Conservation (phyloP, 1,140 invertebrate genomes). For the Episyrphus balteatus region DNA sequence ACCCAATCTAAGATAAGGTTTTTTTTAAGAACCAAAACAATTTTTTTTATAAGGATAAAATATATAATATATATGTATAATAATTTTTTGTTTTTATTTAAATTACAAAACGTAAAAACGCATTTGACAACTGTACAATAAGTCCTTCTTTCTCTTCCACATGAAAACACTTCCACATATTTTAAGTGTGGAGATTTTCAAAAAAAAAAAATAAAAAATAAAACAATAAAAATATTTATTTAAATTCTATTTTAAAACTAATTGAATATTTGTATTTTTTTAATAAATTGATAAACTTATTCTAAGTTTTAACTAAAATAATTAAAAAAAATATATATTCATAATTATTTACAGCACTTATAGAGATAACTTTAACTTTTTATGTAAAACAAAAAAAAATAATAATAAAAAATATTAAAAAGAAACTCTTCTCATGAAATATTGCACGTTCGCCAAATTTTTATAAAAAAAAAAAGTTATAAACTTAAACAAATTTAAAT, state of each 20-base stretch:
- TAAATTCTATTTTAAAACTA: slow-evolving; percentile 6
- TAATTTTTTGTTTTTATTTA: too few relatives aligned
- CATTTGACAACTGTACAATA: neutral
- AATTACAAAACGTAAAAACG: too few relatives aligned
- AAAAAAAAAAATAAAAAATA: slow-evolving; percentile 14
- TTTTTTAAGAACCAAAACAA: neutral
- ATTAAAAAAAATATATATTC: neutral
- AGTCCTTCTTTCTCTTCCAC: slow-evolving; percentile 34
- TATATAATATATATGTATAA: too few relatives aligned
- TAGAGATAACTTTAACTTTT: too few relatives aligned
- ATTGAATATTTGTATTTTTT: neutral
- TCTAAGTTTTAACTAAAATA: slow-evolving; percentile 1
- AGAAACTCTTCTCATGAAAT: neutral
- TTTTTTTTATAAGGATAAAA: slow-evolving; percentile 4
- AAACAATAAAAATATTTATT: slow-evolving; percentile 6
- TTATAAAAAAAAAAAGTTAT: neutral
- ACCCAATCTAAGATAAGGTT: slow-evolving; percentile 1
- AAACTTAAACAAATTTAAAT: neutral
- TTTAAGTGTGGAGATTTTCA: slow-evolving; percentile 5
- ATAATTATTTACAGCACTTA: neutral
- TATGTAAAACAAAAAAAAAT: slow-evolving; percentile 2
- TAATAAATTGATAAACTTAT: neutral
- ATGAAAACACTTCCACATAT: slow-evolving; percentile 10
- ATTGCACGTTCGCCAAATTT: slow-evolving; percentile 4
- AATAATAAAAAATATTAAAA: neutral